Evolutionary conservation across 1,140 invertebrate species (phyloP).

Genomic region (Drosophila santomea): DNA sequence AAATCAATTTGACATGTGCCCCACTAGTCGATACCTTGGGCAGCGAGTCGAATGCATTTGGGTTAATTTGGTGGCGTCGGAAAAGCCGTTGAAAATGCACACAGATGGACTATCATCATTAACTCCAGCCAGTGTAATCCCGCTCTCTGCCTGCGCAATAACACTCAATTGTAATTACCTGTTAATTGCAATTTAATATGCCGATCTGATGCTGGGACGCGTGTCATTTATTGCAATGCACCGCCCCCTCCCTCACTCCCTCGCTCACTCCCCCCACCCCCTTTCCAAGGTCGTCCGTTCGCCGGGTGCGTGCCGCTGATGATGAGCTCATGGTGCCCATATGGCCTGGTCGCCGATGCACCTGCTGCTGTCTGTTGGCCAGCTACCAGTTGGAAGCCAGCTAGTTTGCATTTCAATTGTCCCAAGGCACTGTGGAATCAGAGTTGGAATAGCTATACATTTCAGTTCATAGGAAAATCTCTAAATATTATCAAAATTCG

Average conservation of each 20-base stretch:
- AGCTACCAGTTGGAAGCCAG: conserved; percentile 47
- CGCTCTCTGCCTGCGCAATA: conserved; percentile 13
- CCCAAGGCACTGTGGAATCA: conserved; percentile 36
- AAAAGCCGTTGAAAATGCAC: conserved; percentile 15
- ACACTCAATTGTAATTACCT: conserved; percentile 55
- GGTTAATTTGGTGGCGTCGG: conserved; percentile 3
- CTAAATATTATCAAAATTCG: no score
- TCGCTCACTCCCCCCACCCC: conserved; percentile 6
- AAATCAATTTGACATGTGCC: conserved; percentile 78
- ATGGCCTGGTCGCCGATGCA: conserved; percentile 45
- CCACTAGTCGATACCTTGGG: conserved; percentile 25
- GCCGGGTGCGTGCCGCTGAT: conserved; percentile 63
- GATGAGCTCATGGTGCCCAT: conserved; percentile 68
- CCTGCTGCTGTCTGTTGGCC: conserved; percentile 54
- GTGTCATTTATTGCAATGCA: conserved; percentile 25
- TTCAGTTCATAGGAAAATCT: background rate
- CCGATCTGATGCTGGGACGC: conserved; percentile 21
- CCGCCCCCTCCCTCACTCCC: conserved; percentile 12
- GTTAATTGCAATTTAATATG: conserved; percentile 76
- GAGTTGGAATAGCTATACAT: background rate
- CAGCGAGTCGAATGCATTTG: conserved; percentile 38
- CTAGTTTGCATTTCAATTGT: conserved; percentile 72
- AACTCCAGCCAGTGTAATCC: conserved; percentile 2
- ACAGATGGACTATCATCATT: conserved; percentile 13
- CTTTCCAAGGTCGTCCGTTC: conserved; percentile 60